phyloP scores from a whole-genome alignment of 2,888 invertebrate species.

The Lissonota sp. region DNA sequence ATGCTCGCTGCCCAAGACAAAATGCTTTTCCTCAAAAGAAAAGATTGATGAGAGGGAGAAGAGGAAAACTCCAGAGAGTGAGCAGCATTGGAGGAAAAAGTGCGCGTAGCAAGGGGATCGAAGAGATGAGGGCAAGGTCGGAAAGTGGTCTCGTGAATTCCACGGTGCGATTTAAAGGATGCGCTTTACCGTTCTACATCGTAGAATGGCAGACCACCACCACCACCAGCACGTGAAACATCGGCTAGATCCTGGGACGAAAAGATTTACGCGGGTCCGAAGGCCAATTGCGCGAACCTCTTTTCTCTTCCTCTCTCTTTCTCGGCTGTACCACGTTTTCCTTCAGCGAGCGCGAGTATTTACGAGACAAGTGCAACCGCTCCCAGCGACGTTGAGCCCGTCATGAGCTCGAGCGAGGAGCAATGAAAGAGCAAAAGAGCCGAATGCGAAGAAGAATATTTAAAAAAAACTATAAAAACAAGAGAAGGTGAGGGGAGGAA shows the following conservation, averaged over 20 bases:
- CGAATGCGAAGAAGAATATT: constrained; percentile 19
- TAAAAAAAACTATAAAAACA: constrained; percentile 17
- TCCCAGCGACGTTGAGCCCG: constrained; percentile 39
- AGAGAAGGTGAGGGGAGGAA: constrained; percentile 44
- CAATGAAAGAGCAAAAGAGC: constrained; percentile 49
- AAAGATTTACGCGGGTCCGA: constrained; percentile 71
- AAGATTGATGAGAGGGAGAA: neutral
- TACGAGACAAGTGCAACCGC: constrained; percentile 66
- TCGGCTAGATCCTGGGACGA: constrained; percentile 47
- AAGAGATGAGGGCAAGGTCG: constrained; percentile 47
- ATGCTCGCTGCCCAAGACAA: constrained; percentile 2
- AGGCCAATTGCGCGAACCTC: constrained; percentile 71
- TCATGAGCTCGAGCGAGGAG: constrained; percentile 35
- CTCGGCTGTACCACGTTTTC: constrained; percentile 2
- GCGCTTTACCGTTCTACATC: constrained; percentile 23
- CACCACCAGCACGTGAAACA: constrained; percentile 48
- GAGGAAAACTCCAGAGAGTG: neutral
- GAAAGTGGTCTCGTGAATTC: constrained; percentile 63
- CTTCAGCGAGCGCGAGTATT: constrained; percentile 62
- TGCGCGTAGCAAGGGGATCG: neutral
- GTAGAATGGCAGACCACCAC: constrained; percentile 55
- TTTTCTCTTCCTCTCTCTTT: constrained; percentile 5
- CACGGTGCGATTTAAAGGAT: constrained; percentile 58
- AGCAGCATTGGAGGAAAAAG: constrained; percentile 9
- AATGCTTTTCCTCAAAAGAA: constrained; percentile 4